Base-by-base conservation (phyloP, 2,113 vertebrate species). In the Cinclus mexicanus region DNA sequence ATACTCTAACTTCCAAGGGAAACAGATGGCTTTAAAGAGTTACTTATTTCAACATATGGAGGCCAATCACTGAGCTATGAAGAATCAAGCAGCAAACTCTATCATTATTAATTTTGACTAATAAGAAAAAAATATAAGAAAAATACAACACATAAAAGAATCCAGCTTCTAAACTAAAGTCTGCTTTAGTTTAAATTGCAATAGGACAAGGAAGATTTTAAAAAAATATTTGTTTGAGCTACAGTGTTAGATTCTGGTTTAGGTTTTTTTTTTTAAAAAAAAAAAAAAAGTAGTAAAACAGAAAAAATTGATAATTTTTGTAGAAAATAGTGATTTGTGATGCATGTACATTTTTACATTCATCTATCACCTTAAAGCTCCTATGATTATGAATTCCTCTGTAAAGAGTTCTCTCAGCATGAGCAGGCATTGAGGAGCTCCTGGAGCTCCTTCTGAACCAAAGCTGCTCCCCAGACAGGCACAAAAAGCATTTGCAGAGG, bases 11-110 rank as follows among this genome's bases (percentile, higher is more conserved):
- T 64, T 94, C 50, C 52, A 77, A 86, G 87, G 35, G 74, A 83
- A 93, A 83, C 93, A 93, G 87, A 95, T 94, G 87, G 69, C 53
- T 83, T 87, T 81, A 84, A 82, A 93, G 12, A 75, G 61, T 84
- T 95, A 72, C 67, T 87, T 91, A 76, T 79, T 89, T 91, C 81
- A 93, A 89, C 78, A 87, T 93, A 93, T 72, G 93, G 92, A 94
- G 93, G 64, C 41, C n/a, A 65, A 65, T 26, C 67, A 69, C 61
- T 91, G 89, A 91, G 56, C 65, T 94, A 91, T 46, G 49, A 95
- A 93, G 81, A 84, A 76, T 56, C 41, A 76, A 83, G 61, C 10
- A 72, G 31, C 37, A 53, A 87, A 71, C 28, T 78, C 67, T 7
- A 65, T 65, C 41, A 85, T 82, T 92, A 95, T 87, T 69, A 87